Percentiles rank a stretch among this genome's conserved stretches.
phyloP scores from a whole-genome alignment of 2,113 vertebrate species.

The Jacana jacana region DNA sequence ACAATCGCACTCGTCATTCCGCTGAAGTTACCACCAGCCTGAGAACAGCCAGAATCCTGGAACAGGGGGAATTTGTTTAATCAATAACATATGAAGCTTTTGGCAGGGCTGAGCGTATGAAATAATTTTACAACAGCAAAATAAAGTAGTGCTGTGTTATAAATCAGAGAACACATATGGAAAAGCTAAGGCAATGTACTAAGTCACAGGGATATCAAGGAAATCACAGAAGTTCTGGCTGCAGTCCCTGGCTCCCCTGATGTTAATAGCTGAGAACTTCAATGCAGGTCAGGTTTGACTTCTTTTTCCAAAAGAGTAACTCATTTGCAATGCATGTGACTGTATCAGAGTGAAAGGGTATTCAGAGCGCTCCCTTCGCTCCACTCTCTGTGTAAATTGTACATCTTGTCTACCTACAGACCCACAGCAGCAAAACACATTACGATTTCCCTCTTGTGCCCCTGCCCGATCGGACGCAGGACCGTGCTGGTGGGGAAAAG shows the following conservation, averaged over 20 bases:
- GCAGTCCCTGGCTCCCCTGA: neutral
- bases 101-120: constrained; percentile 1
- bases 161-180: constrained; percentile 59
- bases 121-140: constrained; percentile 31
- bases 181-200: constrained; percentile 28
- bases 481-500: neutral
- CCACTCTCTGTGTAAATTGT: neutral
- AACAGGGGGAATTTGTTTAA: constrained; percentile 51
- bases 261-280: constrained; percentile 14
- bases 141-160: constrained; percentile 13
- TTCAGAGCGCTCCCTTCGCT: neutral
- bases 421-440: neutral
- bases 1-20: neutral
- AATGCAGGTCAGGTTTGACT: constrained; percentile 41
- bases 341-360: neutral
- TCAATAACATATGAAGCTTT: constrained; percentile 49
- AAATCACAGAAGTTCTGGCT: constrained; percentile 62
- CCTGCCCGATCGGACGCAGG: rapidly evolving
- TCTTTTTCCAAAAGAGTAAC: constrained; percentile 31
- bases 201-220: constrained; percentile 40
- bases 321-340: constrained; percentile 42
- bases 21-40: neutral
- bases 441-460: neutral
- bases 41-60: neutral
- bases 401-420: constrained; percentile 1